Evolutionary conservation across 2,113 vertebrate species (phyloP).

Genomic region (Menura novaehollandiae): DNA sequence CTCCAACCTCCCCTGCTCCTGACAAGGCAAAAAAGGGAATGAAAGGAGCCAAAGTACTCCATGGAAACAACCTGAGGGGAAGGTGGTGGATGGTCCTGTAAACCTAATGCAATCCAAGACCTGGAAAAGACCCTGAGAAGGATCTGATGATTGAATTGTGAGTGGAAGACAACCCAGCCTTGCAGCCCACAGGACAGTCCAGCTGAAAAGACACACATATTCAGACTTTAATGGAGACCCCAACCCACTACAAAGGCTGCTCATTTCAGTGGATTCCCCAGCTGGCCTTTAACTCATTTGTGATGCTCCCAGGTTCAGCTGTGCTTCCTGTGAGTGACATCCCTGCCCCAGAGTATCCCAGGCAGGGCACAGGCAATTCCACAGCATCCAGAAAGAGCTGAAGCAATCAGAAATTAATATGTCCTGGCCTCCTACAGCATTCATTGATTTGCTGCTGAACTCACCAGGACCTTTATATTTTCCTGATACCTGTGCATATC

Average conservation of each 20-base stretch:
- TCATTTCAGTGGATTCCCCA: neutral
- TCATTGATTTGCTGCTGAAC: neutral
- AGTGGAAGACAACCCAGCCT: neutral
- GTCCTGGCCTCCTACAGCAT: neutral
- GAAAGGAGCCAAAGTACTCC: neutral
- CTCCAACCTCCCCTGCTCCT: neutral
- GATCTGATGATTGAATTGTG: neutral
- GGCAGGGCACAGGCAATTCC: neutral
- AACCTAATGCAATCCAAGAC: neutral
- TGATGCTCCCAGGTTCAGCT: neutral
- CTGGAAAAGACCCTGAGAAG: neutral
- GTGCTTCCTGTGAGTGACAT: neutral
- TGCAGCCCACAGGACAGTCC: neutral
- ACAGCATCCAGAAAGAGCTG: neutral
- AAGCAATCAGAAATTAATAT: neutral
- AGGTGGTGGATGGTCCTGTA: neutral
- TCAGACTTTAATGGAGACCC: neutral
- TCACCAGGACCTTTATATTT: neutral
- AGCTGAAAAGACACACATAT: neutral
- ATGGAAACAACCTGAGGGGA: neutral
- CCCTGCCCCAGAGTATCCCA: neutral
- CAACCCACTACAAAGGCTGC: neutral
- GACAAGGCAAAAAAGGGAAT: neutral
- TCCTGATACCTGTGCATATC: neutral
- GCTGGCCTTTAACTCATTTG: neutral